These are phyloP conservation scores for Rhinolophus sinicus DNA, from an alignment of 2,113 vertebrate genomes.

Conservation along the genomic window DNA sequence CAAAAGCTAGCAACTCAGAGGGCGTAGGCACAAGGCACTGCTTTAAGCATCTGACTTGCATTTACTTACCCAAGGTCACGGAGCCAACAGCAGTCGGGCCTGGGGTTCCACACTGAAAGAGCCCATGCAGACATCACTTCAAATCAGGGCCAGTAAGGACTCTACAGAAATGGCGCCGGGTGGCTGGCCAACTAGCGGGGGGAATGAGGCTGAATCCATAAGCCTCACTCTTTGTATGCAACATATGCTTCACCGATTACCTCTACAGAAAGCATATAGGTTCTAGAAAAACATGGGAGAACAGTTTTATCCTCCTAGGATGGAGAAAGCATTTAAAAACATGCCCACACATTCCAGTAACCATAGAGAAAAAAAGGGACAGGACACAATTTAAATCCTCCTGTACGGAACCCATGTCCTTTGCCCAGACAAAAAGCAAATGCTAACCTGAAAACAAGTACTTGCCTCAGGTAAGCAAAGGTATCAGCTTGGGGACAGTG, in stretches of 20 bases:
- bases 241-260: background rate
- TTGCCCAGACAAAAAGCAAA: background rate
- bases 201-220: too few species aligned
- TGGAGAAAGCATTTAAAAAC: background rate
- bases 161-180: accelerated
- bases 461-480: too few species aligned
- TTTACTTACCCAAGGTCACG: too few species aligned
- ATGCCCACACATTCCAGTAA: background rate
- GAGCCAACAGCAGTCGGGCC: background rate
- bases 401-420: background rate
- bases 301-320: background rate
- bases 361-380: background rate
- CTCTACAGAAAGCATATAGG: background rate
- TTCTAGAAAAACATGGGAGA: background rate
- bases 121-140: background rate
- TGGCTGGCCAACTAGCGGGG: too few species aligned
- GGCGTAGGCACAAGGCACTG: background rate
- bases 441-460: background rate
- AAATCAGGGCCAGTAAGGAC: accelerated
- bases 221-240: background rate
- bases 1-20: accelerated
- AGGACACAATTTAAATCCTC: too few species aligned
- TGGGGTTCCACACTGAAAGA: too few species aligned
- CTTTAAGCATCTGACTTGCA: background rate
- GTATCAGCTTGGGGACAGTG: accelerated